Conservation (phyloP, 2,888 invertebrate species). For the Hartigia nigra region DNA sequence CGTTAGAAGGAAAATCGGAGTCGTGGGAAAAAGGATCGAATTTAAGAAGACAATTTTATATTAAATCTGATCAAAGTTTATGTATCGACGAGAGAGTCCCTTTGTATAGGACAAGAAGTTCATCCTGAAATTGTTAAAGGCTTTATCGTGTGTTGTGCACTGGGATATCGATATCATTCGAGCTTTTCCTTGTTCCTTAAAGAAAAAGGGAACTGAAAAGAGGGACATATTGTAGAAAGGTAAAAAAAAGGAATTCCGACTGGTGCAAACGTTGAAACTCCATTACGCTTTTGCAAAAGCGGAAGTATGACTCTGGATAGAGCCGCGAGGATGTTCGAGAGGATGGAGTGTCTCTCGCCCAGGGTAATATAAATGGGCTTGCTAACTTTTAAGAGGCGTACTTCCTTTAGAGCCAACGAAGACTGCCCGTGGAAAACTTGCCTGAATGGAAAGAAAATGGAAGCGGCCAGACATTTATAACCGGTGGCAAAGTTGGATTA, state of each 20-base stretch:
- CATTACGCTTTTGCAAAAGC: conserved; percentile 21
- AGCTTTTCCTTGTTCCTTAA: background rate
- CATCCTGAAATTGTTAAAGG: background rate
- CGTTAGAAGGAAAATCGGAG: background rate
- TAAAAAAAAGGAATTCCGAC: background rate
- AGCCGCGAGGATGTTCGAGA: conserved; percentile 10
- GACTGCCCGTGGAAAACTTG: background rate
- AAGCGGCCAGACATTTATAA: conserved; percentile 8
- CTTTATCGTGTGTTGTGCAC: background rate
- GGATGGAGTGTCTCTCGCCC: conserved; percentile 8
- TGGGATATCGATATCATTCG: background rate
- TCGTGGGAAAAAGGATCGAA: background rate
- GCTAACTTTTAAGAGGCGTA: conserved; percentile 7
- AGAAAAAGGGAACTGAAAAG: background rate
- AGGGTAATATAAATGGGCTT: conserved; percentile 26
- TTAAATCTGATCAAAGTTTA: background rate
- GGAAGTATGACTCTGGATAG: conserved; percentile 9
- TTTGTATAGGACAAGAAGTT: background rate
- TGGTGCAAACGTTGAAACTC: background rate
- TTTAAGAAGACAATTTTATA: background rate
- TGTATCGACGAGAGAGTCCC: background rate
- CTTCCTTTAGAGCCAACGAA: background rate
- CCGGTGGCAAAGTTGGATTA: conserved; percentile 7
- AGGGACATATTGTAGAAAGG: background rate
- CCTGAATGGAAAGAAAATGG: conserved; percentile 3